Percentiles rank a stretch among this genome's conserved stretches.
Conservation (phyloP, 1,140 invertebrate species). For the Drepana arcuata region DNA sequence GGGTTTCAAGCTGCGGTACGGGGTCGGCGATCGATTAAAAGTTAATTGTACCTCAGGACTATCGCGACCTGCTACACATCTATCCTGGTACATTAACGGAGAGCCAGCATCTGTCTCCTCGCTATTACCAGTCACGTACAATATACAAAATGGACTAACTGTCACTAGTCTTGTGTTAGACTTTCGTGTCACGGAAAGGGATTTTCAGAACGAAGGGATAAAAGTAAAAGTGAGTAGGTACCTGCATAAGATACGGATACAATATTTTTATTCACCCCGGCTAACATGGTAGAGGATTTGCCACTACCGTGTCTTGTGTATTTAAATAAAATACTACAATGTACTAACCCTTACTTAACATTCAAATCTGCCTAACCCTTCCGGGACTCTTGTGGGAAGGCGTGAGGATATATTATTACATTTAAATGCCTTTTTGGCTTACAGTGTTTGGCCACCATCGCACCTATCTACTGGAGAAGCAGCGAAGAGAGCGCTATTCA, state of each 20-base stretch:
- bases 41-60: conserved; percentile 80
- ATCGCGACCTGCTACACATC: conserved; percentile 79
- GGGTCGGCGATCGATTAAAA: conserved; percentile 36
- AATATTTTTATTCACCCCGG: too few relatives aligned
- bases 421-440: too few relatives aligned
- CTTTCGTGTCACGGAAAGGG: conserved; percentile 76
- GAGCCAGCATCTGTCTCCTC: conserved; percentile 74
- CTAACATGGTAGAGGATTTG: too few relatives aligned
- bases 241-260: too few relatives aligned
- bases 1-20: neutral
- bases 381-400: too few relatives aligned
- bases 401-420: too few relatives aligned
- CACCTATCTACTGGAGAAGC: conserved; percentile 84
- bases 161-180: conserved; percentile 77
- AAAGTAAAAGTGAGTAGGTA: conserved; percentile 74
- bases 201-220: conserved; percentile 80
- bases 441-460: conserved; percentile 87
- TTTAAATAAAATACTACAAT: too few relatives aligned
- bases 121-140: conserved; percentile 49
- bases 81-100: conserved; percentile 83
- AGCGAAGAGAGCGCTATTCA: conserved; percentile 80
- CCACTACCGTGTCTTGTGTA: too few relatives aligned
- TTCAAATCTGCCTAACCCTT: too few relatives aligned
- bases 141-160: conserved; percentile 74
- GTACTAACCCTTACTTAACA: too few relatives aligned